Conservation (phyloP, 2,888 invertebrate genomes). For the Odontocolon sp. region DNA sequence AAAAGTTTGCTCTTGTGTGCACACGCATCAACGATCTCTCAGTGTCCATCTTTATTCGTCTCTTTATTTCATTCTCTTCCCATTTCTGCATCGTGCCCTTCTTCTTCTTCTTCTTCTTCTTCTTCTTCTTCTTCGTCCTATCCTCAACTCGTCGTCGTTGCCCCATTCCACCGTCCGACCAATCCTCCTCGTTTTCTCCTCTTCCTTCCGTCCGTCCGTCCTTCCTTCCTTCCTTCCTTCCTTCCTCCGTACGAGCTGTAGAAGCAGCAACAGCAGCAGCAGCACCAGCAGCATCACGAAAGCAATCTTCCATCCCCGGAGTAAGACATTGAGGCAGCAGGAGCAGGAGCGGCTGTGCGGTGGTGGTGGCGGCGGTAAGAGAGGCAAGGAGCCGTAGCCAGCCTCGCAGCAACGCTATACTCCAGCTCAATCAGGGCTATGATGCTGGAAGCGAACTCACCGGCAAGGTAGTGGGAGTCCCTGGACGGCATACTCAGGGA, state of each 20-base stretch:
- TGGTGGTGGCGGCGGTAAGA: slow-evolving; percentile 37
- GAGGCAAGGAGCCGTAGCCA: slow-evolving; percentile 28
- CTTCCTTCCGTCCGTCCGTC: slow-evolving; percentile 25
- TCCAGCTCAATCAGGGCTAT: slow-evolving; percentile 77
- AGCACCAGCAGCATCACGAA: slow-evolving; percentile 60
- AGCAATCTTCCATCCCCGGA: slow-evolving; percentile 78
- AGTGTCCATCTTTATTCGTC: slow-evolving; percentile 32
- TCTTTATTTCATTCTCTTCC: slow-evolving; percentile 11
- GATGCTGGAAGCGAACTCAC: slow-evolving; percentile 64
- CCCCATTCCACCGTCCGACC: slow-evolving; percentile 40
- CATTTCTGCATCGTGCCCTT: slow-evolving; percentile 19
- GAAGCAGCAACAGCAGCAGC: slow-evolving; percentile 41
- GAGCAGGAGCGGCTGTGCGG: slow-evolving; percentile 55
- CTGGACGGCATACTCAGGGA: slow-evolving; percentile 74
- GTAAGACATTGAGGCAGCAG: slow-evolving; percentile 80
- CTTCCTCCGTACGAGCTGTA: slow-evolving; percentile 42
- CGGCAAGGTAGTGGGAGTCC: slow-evolving; percentile 76
- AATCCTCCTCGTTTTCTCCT: slow-evolving; percentile 31
- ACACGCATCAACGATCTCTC: slow-evolving; percentile 23
- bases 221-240: slow-evolving; percentile 60
- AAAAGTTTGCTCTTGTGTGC: slow-evolving; percentile 26
- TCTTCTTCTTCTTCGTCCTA: slow-evolving; percentile 24
- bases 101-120: slow-evolving; percentile 5
- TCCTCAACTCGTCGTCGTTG: slow-evolving; percentile 34
- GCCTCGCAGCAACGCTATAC: slow-evolving; percentile 73